phyloP scores from a whole-genome alignment of 1,140 invertebrate species.

The Aphelinus certus region DNA sequence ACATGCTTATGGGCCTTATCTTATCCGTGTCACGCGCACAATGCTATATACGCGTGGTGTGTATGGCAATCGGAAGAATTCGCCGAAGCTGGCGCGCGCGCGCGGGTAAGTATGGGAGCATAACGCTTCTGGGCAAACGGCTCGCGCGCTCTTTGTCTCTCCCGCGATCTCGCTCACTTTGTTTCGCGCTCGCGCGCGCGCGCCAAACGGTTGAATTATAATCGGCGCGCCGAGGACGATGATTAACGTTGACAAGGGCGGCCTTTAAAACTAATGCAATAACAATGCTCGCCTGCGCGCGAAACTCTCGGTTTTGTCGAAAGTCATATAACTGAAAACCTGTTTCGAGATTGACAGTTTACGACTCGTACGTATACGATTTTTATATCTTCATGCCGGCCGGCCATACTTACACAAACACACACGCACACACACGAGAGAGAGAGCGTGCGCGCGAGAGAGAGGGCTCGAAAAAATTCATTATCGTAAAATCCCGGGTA shows the following conservation, averaged over 20 bases:
- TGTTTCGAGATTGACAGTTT: constrained; percentile 44
- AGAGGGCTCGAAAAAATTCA: constrained; percentile 38
- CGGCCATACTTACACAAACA: no score
- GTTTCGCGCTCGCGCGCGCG: constrained; percentile 19
- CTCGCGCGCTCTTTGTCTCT: no score
- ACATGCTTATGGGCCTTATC: no score
- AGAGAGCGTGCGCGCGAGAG: constrained; percentile 15
- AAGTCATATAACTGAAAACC: constrained; percentile 43
- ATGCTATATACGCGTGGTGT: background rate
- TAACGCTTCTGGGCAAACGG: no score
- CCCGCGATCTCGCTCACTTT: constrained; percentile 6
- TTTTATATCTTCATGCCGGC: constrained; percentile 41
- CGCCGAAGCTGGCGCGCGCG: no score
- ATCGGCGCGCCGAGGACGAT: constrained; percentile 21
- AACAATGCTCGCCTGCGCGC: constrained; percentile 33
- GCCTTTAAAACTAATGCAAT: constrained; percentile 42
- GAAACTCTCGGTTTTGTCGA: constrained; percentile 38
- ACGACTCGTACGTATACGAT: constrained; percentile 37
- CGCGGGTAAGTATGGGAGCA: no score
- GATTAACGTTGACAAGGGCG: constrained; percentile 42
- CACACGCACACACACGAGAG: no score
- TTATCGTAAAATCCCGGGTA: constrained; percentile 40
- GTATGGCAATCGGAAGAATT: background rate
- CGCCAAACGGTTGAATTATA: constrained; percentile 10
- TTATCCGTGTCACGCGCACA: no score